Evolutionary conservation across 2,113 vertebrate genomes (phyloP).

Genomic region (Mastomys natalensis): DNA sequence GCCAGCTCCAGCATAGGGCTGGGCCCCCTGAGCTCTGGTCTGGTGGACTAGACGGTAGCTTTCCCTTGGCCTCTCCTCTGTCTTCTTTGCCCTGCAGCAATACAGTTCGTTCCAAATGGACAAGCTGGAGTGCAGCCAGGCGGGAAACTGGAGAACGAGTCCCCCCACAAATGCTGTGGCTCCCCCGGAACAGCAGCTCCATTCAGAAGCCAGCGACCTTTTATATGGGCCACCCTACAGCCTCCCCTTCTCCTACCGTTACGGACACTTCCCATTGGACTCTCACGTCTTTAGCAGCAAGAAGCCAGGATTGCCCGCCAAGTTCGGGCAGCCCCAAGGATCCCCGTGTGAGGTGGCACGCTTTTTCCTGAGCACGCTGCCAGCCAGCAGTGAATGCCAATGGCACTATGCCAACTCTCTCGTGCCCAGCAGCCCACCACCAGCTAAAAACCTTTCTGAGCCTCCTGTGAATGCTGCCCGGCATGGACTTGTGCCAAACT

Average conservation of each 20-base stretch:
- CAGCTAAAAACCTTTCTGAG: constrained; percentile 85
- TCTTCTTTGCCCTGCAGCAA: constrained; percentile 81
- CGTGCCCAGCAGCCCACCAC: constrained; percentile 82
- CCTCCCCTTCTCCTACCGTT: constrained; percentile 90
- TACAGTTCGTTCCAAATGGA: constrained; percentile 88
- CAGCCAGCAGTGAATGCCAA: constrained; percentile 88
- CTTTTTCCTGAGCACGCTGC: constrained; percentile 90
- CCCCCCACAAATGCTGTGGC: constrained; percentile 81
- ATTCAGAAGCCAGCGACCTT: constrained; percentile 87
- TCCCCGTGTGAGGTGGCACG: constrained; percentile 89
- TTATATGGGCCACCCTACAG: constrained; percentile 87
- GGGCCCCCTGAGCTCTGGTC: rapidly evolving
- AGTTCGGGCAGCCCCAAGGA: constrained; percentile 87
- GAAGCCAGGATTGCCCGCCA: constrained; percentile 87
- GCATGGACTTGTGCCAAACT: constrained; percentile 85
- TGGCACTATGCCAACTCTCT: constrained; percentile 90
- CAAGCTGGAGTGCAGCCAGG: constrained; percentile 88
- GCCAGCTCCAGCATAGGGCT: not conserved
- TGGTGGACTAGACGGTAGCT: rapidly evolving
- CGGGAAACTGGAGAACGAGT: constrained; percentile 89
- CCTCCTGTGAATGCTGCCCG: constrained; percentile 83
- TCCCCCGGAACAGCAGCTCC: constrained; percentile 88
- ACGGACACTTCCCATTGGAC: constrained; percentile 89
- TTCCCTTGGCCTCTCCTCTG: not conserved
- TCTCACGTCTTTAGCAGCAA: constrained; percentile 87